Conservation (phyloP, 2,113 vertebrate species). For the Vicugna pacos region DNA sequence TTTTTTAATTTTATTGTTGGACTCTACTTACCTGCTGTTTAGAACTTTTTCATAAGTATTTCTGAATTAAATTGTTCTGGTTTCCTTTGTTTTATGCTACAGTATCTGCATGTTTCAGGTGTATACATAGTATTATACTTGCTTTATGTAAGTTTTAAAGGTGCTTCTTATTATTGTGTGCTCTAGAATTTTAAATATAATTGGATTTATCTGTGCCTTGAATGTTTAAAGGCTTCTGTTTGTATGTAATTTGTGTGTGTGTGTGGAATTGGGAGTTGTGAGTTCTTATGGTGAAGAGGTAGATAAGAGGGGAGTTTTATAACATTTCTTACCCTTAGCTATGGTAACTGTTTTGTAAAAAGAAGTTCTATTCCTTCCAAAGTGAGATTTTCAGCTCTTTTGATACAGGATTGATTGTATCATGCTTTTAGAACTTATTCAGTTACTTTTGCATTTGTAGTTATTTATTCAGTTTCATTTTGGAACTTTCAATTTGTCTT, state of each 20-base stretch:
- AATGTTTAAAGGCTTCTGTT: not conserved
- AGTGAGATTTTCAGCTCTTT: not conserved
- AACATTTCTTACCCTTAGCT: not conserved
- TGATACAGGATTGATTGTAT: not conserved
- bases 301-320: not conserved
- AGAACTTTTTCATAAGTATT: not conserved
- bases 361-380: not conserved
- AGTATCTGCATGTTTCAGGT: not conserved
- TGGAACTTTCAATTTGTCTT: not conserved
- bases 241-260: not conserved
- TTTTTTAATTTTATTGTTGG: not conserved
- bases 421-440: not conserved
- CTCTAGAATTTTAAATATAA: not conserved
- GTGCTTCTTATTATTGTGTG: not conserved
- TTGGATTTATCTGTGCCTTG: not conserved
- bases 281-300: not conserved
- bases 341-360: not conserved
- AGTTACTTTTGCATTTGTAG: not conserved
- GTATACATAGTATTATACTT: not conserved
- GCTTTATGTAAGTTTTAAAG: not conserved
- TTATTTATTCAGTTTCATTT: not conserved
- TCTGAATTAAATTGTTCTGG: not conserved
- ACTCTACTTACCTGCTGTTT: not conserved
- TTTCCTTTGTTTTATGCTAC: not conserved
- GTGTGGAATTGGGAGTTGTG: not conserved